Evolutionary conservation across 2,888 invertebrate species (phyloP).

Genomic region (Conchocele bisecta): DNA sequence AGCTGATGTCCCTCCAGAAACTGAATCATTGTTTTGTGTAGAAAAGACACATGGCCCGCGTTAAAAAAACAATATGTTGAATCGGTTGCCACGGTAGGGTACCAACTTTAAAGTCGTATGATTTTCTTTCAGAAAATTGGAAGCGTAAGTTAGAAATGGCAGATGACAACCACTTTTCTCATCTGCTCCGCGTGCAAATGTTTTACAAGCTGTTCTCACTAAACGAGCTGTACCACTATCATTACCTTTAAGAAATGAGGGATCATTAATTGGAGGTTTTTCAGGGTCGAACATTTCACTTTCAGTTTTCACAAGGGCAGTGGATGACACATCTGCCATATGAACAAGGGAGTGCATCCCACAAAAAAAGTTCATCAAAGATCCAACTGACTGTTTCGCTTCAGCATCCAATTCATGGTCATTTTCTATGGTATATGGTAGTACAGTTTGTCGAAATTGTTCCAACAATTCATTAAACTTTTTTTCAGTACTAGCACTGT

Average conservation of each 20-base stretch:
- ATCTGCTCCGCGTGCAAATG: slow-evolving; percentile 20
- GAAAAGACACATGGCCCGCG: slow-evolving; percentile 15
- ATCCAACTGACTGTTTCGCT: background rate
- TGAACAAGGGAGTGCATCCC: slow-evolving; percentile 22
- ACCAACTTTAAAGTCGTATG: slow-evolving; percentile 8
- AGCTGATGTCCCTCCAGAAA: slow-evolving; percentile 8
- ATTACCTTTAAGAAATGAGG: background rate
- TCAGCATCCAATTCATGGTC: slow-evolving; percentile 3
- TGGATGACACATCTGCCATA: slow-evolving; percentile 21
- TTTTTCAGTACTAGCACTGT: slow-evolving; percentile 37
- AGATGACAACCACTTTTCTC: slow-evolving; percentile 20
- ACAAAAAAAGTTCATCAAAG: slow-evolving; percentile 24
- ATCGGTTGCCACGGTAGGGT: slow-evolving; percentile 11
- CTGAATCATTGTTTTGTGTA: slow-evolving; percentile 14
- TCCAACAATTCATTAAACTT: slow-evolving; percentile 30
- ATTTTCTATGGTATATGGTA: slow-evolving; percentile 23
- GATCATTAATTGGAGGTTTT: background rate
- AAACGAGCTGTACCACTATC: background rate
- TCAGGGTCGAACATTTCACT: background rate
- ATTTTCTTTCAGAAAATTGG: slow-evolving; percentile 6
- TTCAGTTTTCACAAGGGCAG: background rate
- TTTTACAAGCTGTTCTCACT: slow-evolving; percentile 15
- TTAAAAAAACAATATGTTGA: slow-evolving; percentile 23
- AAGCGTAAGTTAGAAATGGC: background rate
- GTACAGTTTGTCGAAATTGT: slow-evolving; percentile 15